Evolutionary conservation across 2,888 invertebrate genomes (phyloP).

Genomic region (Merodon equestris): DNA sequence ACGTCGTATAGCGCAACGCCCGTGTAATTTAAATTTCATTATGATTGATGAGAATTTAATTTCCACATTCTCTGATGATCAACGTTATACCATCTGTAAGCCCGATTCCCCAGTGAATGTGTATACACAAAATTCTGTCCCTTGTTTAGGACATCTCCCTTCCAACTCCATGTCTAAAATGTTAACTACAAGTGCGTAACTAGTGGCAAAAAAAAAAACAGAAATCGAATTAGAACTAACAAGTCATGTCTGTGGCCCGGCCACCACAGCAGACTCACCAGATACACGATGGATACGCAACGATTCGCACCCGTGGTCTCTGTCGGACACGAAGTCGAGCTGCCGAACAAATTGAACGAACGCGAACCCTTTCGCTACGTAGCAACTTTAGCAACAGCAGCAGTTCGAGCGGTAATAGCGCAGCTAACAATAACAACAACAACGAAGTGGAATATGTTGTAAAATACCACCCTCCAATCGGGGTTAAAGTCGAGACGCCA

Average conservation of each 20-base stretch:
- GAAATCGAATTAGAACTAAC: slow-evolving; percentile 17
- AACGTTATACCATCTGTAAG: slow-evolving; percentile 5
- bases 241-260: slow-evolving; percentile 68
- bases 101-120: slow-evolving; percentile 7
- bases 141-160: slow-evolving; percentile 16
- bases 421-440: slow-evolving; percentile 67
- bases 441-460: slow-evolving; percentile 50
- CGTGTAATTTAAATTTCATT: slow-evolving; percentile 48
- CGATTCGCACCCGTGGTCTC: slow-evolving; percentile 85
- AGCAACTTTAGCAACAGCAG: slow-evolving; percentile 73
- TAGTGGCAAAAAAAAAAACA: slow-evolving; percentile 11
- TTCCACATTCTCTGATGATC: slow-evolving; percentile 55
- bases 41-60: slow-evolving; percentile 62
- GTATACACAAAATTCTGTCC: neutral
- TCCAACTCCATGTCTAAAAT: slow-evolving; percentile 18
- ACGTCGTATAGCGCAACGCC: slow-evolving; percentile 13
- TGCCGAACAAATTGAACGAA: slow-evolving; percentile 73
- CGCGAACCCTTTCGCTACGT: slow-evolving; percentile 74
- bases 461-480: slow-evolving; percentile 59
- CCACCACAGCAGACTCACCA: slow-evolving; percentile 72
- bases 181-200: slow-evolving; percentile 41
- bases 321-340: slow-evolving; percentile 78
- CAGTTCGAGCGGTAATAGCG: slow-evolving; percentile 48
- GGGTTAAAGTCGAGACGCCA: slow-evolving; percentile 75
- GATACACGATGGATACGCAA: slow-evolving; percentile 92